Conservation (phyloP, 2,113 vertebrate species). For the Oostethus manadensis region DNA sequence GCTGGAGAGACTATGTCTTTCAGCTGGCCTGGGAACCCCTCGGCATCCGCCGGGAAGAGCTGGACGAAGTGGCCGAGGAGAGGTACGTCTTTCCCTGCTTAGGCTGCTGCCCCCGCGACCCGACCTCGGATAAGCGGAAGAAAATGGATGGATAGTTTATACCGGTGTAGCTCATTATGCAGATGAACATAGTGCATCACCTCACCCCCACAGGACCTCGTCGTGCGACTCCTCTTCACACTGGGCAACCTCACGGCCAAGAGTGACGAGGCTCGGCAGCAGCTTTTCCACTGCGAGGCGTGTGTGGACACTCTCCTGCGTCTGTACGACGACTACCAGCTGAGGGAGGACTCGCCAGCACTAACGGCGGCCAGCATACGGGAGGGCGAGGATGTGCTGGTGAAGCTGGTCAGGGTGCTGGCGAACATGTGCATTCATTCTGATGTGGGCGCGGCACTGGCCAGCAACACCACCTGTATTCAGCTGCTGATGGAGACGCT, state of each 20-base stretch:
- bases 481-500: constrained; percentile 78
- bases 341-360: constrained; percentile 34
- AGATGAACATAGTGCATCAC: background rate
- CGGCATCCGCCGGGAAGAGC: too few relatives aligned
- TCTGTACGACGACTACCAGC: constrained; percentile 76
- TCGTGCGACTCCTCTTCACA: constrained; percentile 84
- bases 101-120: too few relatives aligned
- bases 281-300: constrained; percentile 71
- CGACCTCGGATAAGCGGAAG: too few relatives aligned
- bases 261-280: constrained; percentile 71
- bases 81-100: too few relatives aligned
- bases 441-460: constrained; percentile 71
- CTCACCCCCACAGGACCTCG: constrained; percentile 76
- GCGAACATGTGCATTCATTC: constrained; percentile 87
- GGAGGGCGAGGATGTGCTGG: constrained; percentile 81
- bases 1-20: too few relatives aligned
- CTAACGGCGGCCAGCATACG: constrained; percentile 33
- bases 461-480: constrained; percentile 63
- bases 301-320: constrained; percentile 71
- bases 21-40: too few relatives aligned
- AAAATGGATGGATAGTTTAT: too few relatives aligned
- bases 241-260: constrained; percentile 88
- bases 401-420: constrained; percentile 87
- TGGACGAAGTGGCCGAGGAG: too few relatives aligned
- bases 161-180: too few relatives aligned